Percentiles rank a stretch among this genome's conserved stretches.
Conservation (phyloP, 2,888 invertebrate genomes). For the Drosophila mimetica region DNA sequence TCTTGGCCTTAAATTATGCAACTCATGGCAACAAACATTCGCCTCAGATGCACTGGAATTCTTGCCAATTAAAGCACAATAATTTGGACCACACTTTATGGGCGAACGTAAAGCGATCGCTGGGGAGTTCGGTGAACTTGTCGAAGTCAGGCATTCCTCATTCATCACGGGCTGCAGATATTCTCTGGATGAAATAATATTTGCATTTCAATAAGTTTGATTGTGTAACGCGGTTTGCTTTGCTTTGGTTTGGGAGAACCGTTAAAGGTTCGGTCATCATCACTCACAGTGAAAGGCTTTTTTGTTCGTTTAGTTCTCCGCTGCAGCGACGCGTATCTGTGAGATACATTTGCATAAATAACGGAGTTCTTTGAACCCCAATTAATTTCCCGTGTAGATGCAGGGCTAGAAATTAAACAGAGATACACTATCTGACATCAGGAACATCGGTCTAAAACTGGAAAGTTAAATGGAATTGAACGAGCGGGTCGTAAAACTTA, state of each 20-base stretch:
- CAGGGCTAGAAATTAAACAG: conserved; percentile 28
- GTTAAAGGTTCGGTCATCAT: conserved; percentile 62
- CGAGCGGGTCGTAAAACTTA: conserved; percentile 26
- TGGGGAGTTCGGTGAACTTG: conserved; percentile 62
- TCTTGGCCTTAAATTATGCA: conserved; percentile 4
- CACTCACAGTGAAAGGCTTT: conserved; percentile 50
- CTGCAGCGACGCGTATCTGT: conserved; percentile 70
- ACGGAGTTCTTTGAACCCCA: conserved; percentile 68
- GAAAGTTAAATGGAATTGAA: conserved; percentile 28
- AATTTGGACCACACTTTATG: conserved; percentile 16
- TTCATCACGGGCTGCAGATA: conserved; percentile 21
- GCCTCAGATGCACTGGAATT: conserved; percentile 13
- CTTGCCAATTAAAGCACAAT: conserved; percentile 8
- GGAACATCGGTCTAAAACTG: conserved; percentile 18
- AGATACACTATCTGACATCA: conserved; percentile 8
- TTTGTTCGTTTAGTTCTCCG: conserved; percentile 34
- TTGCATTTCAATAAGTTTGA: conserved; percentile 72
- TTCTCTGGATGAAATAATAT: conserved; percentile 44
- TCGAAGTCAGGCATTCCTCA: conserved; percentile 43
- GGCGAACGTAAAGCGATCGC: conserved; percentile 21
- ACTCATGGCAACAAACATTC: conserved; percentile 12
- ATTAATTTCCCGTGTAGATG: conserved; percentile 37
- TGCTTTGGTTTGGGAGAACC: conserved; percentile 40
- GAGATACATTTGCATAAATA: conserved; percentile 73
- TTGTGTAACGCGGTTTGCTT: conserved; percentile 52